Conservation (phyloP, 2,797 vertebrate genomes). For the Limosa lapponica region DNA sequence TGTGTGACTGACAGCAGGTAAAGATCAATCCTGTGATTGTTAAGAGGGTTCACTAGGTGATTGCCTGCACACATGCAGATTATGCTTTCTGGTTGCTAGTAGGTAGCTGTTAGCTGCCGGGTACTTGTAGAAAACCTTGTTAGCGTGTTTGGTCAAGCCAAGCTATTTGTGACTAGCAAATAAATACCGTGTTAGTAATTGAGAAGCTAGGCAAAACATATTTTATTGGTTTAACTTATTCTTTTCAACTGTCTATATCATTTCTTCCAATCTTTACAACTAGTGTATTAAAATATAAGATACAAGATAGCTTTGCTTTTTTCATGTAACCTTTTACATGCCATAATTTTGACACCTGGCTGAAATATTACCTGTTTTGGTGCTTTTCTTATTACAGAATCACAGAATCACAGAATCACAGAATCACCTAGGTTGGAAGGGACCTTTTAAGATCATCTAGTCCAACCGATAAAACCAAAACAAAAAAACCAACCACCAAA, state of each 20-base stretch:
- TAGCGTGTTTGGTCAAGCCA: background rate
- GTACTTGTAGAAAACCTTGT: background rate
- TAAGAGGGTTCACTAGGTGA: background rate
- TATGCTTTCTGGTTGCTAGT: background rate
- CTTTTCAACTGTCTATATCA: accelerated
- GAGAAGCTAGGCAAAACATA: background rate
- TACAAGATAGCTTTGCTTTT: background rate
- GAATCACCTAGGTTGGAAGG: too few relatives aligned
- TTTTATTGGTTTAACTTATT: background rate
- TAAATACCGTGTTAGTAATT: background rate
- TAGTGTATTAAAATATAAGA: background rate
- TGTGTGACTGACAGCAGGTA: background rate
- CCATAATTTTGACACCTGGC: background rate
- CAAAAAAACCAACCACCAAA: too few relatives aligned
- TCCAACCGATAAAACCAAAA: too few relatives aligned
- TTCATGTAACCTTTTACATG: background rate
- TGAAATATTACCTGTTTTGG: background rate
- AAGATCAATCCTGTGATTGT: background rate
- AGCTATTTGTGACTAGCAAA: background rate
- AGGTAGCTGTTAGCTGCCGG: background rate
- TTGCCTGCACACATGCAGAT: background rate
- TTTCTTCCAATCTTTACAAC: background rate
- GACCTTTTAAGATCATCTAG: too few relatives aligned
- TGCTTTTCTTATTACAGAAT: background rate
- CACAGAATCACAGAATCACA: too few relatives aligned